phyloP scores from a whole-genome alignment of 2,797 vertebrate genomes.

The Xiphorhynchus erythropygius region DNA sequence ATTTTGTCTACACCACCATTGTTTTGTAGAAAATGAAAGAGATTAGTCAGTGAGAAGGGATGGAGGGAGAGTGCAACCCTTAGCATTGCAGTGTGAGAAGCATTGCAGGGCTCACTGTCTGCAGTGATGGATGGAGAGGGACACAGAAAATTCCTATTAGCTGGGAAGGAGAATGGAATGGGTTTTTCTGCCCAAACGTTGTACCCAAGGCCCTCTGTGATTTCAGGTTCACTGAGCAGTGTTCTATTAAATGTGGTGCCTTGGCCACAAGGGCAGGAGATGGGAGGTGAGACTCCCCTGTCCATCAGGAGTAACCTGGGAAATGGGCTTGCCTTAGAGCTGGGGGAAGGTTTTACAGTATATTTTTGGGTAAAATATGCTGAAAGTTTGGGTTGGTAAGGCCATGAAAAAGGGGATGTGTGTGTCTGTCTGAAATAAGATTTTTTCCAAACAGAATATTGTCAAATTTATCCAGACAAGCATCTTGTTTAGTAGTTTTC shows the following conservation, averaged over 20 bases:
- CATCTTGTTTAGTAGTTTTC: not conserved
- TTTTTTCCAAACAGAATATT: not conserved
- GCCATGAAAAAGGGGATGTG: accelerated
- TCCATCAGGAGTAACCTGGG: not conserved
- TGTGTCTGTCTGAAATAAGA: accelerated
- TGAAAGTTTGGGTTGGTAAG: not conserved
- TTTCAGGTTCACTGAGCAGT: not conserved
- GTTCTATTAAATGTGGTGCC: not conserved
- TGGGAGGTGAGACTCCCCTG: not conserved
- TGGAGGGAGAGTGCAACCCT: not conserved
- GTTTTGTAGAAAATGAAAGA: not conserved
- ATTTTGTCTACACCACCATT: not conserved
- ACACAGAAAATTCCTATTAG: not conserved
- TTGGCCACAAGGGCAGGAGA: not conserved
- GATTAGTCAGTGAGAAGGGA: not conserved
- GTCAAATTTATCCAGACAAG: not conserved
- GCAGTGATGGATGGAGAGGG: not conserved
- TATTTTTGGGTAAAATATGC: not conserved
- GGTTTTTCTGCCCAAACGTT: not conserved
- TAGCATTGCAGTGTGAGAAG: not conserved
- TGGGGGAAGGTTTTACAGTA: not conserved
- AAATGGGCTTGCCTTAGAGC: not conserved
- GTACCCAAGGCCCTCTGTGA: not conserved
- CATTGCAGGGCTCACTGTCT: not conserved
- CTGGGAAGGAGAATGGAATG: not conserved